Evolutionary conservation across 1,140 invertebrate species (phyloP).

Genomic region (Tachypleus tridentatus): DNA sequence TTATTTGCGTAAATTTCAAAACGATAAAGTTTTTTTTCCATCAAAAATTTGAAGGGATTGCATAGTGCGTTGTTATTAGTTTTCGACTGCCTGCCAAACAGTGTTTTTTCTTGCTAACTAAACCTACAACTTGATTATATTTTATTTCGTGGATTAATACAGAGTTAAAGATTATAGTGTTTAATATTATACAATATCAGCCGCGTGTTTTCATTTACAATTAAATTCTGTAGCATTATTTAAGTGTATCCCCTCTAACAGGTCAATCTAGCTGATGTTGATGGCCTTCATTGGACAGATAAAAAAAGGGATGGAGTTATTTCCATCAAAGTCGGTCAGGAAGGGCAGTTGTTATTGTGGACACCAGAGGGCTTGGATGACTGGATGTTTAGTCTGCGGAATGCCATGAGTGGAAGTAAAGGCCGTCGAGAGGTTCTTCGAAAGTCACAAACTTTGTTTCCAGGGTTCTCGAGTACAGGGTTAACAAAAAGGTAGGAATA

Average conservation of each 20-base stretch:
- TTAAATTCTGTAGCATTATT: no score
- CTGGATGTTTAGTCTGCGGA: slow-evolving; percentile 23
- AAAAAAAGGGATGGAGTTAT: slow-evolving; percentile 43
- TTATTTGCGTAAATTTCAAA: no score
- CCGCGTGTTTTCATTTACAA: no score
- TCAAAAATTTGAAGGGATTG: no score
- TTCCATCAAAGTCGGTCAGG: slow-evolving; percentile 24
- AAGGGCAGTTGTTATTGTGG: slow-evolving; percentile 45
- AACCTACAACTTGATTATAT: no score
- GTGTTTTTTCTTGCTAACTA: no score
- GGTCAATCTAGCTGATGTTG: slow-evolving; percentile 51
- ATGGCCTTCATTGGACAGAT: slow-evolving; percentile 50
- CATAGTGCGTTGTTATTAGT: no score
- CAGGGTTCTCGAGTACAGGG: slow-evolving; percentile 11
- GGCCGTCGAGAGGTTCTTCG: slow-evolving; percentile 22
- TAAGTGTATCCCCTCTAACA: slow-evolving; percentile 20
- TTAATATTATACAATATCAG: no score
- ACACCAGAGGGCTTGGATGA: slow-evolving; percentile 27
- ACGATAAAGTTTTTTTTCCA: no score
- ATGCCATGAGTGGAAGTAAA: slow-evolving; percentile 24
- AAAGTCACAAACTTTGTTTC: slow-evolving; percentile 21
- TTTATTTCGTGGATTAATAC: no score
- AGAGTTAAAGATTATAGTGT: no score
- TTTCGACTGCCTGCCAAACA: no score
- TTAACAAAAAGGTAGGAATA: slow-evolving; percentile 11